Evolutionary conservation across 2,797 vertebrate species (phyloP).

Genomic region (Lateolabrax maculatus): DNA sequence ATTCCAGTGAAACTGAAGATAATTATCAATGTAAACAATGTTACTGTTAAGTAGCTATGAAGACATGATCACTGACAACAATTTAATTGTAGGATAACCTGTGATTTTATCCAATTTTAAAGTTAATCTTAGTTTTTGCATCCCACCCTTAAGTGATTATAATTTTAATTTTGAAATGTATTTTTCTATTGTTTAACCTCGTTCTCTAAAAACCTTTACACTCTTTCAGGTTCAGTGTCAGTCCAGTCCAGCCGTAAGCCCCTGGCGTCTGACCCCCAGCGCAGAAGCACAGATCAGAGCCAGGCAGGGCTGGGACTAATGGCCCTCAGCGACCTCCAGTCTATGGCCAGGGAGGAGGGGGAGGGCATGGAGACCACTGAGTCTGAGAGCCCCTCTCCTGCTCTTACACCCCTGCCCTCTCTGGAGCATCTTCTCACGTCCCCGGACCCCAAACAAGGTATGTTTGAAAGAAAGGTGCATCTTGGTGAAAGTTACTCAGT

Average conservation of each 20-base stretch:
- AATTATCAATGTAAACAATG: not conserved
- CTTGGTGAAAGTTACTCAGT: not conserved
- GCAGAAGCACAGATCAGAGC: slow-evolving; percentile 71
- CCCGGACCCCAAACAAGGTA: slow-evolving; percentile 88
- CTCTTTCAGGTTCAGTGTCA: slow-evolving; percentile 77
- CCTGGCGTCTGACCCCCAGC: slow-evolving; percentile 82
- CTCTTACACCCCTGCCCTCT: slow-evolving; percentile 85
- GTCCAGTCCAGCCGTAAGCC: slow-evolving; percentile 85
- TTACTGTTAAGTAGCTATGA: no score
- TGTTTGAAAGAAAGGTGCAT: slow-evolving; percentile 26
- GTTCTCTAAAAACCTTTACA: not conserved
- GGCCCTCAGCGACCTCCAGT: slow-evolving; percentile 88
- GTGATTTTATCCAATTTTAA: not conserved
- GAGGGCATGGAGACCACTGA: slow-evolving; percentile 99
- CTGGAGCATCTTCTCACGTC: slow-evolving; percentile 94
- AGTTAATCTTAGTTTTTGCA: not conserved
- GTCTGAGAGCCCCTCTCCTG: slow-evolving; percentile 88
- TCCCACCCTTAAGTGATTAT: not conserved
- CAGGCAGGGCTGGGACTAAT: slow-evolving; percentile 77
- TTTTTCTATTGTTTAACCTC: not conserved
- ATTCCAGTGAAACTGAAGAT: not conserved
- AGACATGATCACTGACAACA: not conserved
- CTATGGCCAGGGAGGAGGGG: slow-evolving; percentile 92
- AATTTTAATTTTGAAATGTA: not conserved
- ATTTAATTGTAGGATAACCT: not conserved